phyloP scores from a whole-genome alignment of 2,797 vertebrate genomes.

The Atherinosoma microstoma region DNA sequence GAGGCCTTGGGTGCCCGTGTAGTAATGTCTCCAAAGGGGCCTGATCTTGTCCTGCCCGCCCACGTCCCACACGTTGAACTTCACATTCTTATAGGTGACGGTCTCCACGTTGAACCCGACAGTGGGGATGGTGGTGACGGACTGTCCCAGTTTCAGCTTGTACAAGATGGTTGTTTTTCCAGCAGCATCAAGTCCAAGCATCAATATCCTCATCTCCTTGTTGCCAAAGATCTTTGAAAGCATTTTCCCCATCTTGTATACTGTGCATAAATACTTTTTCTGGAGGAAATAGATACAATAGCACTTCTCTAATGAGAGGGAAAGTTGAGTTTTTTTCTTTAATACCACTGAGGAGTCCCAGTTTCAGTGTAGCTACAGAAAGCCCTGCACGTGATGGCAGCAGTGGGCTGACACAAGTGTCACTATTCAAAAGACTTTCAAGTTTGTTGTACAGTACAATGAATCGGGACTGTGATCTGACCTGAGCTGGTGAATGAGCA shows the following conservation, averaged over 20 bases:
- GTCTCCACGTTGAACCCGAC: slow-evolving; percentile 99
- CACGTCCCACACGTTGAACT: slow-evolving; percentile 99
- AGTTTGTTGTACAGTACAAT: slow-evolving; percentile 41
- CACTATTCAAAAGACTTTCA: slow-evolving; percentile 57
- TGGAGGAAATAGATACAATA: slow-evolving; percentile 7
- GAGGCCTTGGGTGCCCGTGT: slow-evolving; percentile 97
- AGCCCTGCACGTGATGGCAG: slow-evolving; percentile 66
- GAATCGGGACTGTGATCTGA: slow-evolving; percentile 31
- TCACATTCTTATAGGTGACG: slow-evolving; percentile 98
- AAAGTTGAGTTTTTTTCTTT: slow-evolving; percentile 7
- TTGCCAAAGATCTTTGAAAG: slow-evolving; percentile 99
- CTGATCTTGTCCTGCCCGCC: slow-evolving; percentile 99
- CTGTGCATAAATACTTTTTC: slow-evolving; percentile 82
- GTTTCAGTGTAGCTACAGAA: slow-evolving; percentile 32
- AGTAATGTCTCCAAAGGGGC: slow-evolving; percentile 98
- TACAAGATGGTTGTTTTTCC: slow-evolving; percentile 98
- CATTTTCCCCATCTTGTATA: slow-evolving; percentile 94
- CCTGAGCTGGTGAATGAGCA: slow-evolving; percentile 44
- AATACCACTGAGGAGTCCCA: slow-evolving; percentile 20
- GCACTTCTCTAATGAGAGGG: slow-evolving; percentile 36
- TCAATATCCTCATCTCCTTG: slow-evolving; percentile 99
- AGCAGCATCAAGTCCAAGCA: slow-evolving; percentile 97
- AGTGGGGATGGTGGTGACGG: slow-evolving; percentile 97
- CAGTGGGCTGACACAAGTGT: slow-evolving; percentile 55
- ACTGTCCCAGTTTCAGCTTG: slow-evolving; percentile 99